A percentile compares a stretch with the other conserved stretches of the same genome.
Conservation (phyloP, 2,797 vertebrate species). For the Enteromius mattozi region DNA sequence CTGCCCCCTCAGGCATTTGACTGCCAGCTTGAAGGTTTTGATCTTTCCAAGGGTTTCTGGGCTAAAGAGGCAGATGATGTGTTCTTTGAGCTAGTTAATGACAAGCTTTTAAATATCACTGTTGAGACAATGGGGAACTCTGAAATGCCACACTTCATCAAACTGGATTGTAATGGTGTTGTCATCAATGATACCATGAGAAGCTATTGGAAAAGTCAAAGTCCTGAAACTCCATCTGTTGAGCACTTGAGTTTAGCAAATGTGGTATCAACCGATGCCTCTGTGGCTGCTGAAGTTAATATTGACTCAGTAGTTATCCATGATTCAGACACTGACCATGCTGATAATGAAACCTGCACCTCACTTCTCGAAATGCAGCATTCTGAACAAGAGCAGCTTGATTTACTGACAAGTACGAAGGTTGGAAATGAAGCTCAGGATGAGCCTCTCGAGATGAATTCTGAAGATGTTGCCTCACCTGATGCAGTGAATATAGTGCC, state of each 20-base stretch:
- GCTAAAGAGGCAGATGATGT: constrained; percentile 74
- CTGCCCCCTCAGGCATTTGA: constrained; percentile 84
- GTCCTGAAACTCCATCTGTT: constrained; percentile 14
- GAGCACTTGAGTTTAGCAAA: neutral
- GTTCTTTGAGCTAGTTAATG: constrained; percentile 75
- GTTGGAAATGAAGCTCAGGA: neutral
- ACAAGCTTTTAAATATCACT: constrained; percentile 80
- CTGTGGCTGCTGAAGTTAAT: neutral
- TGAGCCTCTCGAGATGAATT: neutral
- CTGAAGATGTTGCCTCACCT: constrained; percentile 8
- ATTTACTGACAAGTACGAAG: neutral
- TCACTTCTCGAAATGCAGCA: constrained; percentile 6
- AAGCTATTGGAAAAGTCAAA: constrained; percentile 69
- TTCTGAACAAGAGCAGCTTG: neutral
- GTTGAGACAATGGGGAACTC: constrained; percentile 69
- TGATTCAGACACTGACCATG: neutral
- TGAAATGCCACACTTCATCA: constrained; percentile 75
- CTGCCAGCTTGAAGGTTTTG: constrained; percentile 87
- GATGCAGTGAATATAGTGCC: neutral
- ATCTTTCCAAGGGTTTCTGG: constrained; percentile 79
- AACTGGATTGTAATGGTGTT: constrained; percentile 77
- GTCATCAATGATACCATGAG: constrained; percentile 83
- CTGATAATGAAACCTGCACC: neutral
- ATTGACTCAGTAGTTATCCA: neutral
- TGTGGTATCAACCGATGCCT: neutral